Evolutionary conservation across 2,888 invertebrate genomes (phyloP).

Genomic region (Carabus problematicus): DNA sequence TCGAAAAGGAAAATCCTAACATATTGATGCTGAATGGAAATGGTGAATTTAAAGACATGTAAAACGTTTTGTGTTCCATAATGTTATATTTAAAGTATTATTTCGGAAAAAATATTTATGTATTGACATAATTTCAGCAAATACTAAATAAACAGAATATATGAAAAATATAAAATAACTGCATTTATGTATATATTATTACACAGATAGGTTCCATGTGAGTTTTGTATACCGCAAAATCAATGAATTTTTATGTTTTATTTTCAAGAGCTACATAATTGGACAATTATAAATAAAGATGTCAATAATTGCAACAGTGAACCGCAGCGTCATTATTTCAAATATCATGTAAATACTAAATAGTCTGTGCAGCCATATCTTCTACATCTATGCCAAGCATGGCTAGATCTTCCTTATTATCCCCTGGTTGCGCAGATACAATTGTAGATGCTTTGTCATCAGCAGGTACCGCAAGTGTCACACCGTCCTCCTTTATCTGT

Average conservation of each 20-base stretch:
- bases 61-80: slow-evolving; percentile 42
- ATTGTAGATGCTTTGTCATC: slow-evolving; percentile 29
- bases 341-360: slow-evolving; percentile 48
- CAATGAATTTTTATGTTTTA: no score
- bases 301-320: no score
- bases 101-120: background rate
- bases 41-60: slow-evolving; percentile 80
- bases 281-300: no score
- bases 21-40: slow-evolving; percentile 77
- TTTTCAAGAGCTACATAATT: no score
- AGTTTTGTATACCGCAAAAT: no score
- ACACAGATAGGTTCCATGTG: no score
- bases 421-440: slow-evolving; percentile 55
- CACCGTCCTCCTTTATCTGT: slow-evolving; percentile 35
- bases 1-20: slow-evolving; percentile 81
- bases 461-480: slow-evolving; percentile 23
- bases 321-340: no score
- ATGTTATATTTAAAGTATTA: no score
- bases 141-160: slow-evolving; percentile 12
- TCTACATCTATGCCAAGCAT: slow-evolving; percentile 87
- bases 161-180: background rate
- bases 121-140: slow-evolving; percentile 23
- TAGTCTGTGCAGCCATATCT: slow-evolving; percentile 70
- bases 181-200: no score
- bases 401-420: slow-evolving; percentile 75